Conservation (phyloP, 2,888 invertebrate species). For the Tridacna crocea region DNA sequence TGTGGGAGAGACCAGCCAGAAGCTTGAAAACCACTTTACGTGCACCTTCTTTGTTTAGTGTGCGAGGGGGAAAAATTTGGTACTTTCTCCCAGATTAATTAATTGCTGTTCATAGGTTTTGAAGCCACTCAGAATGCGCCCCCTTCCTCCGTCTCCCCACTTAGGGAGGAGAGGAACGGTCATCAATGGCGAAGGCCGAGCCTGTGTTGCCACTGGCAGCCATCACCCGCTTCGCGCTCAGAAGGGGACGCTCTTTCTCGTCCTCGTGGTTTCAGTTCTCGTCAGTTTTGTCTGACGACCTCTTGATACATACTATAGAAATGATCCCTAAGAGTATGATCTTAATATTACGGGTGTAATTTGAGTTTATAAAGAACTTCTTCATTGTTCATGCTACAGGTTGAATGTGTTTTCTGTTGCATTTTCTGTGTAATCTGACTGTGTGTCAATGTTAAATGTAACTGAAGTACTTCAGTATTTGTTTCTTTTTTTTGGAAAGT, state of each 20-base stretch:
- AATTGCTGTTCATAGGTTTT: too few species aligned
- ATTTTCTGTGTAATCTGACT: too few species aligned
- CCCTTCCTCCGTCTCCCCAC: slow-evolving; percentile 70
- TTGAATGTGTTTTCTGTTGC: too few species aligned
- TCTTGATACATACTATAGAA: slow-evolving; percentile 76
- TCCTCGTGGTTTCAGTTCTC: slow-evolving; percentile 73
- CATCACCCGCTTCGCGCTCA: slow-evolving; percentile 73
- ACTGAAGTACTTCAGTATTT: too few species aligned
- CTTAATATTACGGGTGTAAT: slow-evolving; percentile 40
- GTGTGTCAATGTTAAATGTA: too few species aligned
- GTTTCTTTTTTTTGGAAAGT: too few species aligned
- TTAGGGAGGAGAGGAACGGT: slow-evolving; percentile 70
- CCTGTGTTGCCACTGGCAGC: slow-evolving; percentile 32
- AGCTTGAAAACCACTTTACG: too few species aligned
- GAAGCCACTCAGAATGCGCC: slow-evolving; percentile 72
- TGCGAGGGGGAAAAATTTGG: too few species aligned
- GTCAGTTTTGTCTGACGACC: slow-evolving; percentile 76
- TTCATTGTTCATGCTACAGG: not conserved
- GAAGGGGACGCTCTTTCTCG: slow-evolving; percentile 70
- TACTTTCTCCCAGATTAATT: too few species aligned
- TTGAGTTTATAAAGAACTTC: not conserved
- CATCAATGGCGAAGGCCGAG: slow-evolving; percentile 66
- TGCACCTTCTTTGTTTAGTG: too few species aligned
- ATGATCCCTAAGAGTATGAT: slow-evolving; percentile 78
- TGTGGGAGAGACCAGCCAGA: too few species aligned